These are phyloP conservation scores for Parasteatoda tepidariorum DNA, from an alignment of 1,140 invertebrate genomes.

Conservation along the genomic window DNA sequence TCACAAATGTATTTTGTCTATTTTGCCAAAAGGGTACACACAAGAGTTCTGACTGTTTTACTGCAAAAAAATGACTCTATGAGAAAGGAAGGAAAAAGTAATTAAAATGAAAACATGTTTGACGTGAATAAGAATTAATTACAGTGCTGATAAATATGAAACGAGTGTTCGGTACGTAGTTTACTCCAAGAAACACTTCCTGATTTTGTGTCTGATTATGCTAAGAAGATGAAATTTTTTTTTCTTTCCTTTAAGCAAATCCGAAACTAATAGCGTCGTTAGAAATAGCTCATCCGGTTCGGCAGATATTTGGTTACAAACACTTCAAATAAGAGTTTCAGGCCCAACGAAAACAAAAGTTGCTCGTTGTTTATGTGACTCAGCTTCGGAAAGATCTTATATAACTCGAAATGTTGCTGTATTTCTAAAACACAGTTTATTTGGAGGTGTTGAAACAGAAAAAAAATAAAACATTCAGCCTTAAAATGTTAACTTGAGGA, in stretches of 20 bases:
- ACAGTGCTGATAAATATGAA: not conserved
- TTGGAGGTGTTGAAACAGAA: slow-evolving; percentile 1
- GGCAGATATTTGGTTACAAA: not conserved
- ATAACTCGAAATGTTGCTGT: not conserved
- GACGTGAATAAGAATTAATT: not conserved
- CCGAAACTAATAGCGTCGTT: no score
- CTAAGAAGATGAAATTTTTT: not conserved
- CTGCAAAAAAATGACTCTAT: no score
- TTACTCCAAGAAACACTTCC: not conserved
- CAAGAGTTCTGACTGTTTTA: no score
- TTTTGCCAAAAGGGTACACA: no score
- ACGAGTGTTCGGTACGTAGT: not conserved
- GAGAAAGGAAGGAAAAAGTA: not conserved
- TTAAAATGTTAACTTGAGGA: not conserved
- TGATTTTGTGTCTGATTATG: not conserved
- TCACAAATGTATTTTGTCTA: not conserved
- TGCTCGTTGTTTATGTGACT: not conserved
- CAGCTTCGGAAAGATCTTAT: not conserved
- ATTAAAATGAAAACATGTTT: not conserved
- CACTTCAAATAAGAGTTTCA: not conserved
- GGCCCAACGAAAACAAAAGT: not conserved
- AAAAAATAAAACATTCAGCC: not conserved
- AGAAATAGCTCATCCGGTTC: no score
- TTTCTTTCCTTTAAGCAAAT: not conserved
- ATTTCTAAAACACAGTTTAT: slow-evolving; percentile 5